These are phyloP conservation scores for Cotesia chilonis DNA, from an alignment of 1,140 invertebrate species.

Conservation along the genomic window DNA sequence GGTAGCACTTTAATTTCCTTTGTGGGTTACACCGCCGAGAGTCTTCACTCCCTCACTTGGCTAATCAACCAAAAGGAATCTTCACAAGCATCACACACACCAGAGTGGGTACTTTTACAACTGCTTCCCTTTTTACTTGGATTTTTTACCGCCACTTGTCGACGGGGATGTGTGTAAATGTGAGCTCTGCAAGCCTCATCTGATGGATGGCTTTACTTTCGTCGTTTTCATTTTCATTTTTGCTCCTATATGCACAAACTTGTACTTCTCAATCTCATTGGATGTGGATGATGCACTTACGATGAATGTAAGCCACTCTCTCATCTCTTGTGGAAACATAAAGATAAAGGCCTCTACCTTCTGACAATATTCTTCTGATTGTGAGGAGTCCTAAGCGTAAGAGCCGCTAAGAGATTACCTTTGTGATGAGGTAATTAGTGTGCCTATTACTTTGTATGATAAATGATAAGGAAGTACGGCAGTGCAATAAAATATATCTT, in stretches of 20 bases:
- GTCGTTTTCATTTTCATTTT: slow-evolving; percentile 9
- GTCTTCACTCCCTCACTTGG: slow-evolving; percentile 34
- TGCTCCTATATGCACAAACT: neutral
- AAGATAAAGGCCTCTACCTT: neutral
- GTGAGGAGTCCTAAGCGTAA: no score
- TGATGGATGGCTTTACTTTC: slow-evolving; percentile 5
- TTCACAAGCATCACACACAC: slow-evolving; percentile 20
- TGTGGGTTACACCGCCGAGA: slow-evolving; percentile 28
- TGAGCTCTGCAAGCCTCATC: no score
- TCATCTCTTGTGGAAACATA: no score
- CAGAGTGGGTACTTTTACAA: slow-evolving; percentile 22
- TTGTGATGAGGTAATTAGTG: slow-evolving; percentile 56
- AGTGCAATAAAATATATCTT: slow-evolving; percentile 37
- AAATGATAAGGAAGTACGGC: no score
- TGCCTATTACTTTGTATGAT: slow-evolving; percentile 53
- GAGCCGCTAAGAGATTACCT: no score
- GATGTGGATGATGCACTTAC: no score
- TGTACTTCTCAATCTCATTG: neutral
- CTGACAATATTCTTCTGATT: no score
- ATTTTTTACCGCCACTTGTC: slow-evolving; percentile 24
- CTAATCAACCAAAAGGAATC: slow-evolving; percentile 55
- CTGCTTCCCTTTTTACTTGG: slow-evolving; percentile 14
- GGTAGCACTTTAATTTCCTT: slow-evolving; percentile 48
- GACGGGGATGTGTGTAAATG: no score
- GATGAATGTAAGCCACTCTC: no score